These are phyloP conservation scores for Cirrhinus mrigala DNA, from an alignment of 2,797 vertebrate genomes.

Conservation along the genomic window DNA sequence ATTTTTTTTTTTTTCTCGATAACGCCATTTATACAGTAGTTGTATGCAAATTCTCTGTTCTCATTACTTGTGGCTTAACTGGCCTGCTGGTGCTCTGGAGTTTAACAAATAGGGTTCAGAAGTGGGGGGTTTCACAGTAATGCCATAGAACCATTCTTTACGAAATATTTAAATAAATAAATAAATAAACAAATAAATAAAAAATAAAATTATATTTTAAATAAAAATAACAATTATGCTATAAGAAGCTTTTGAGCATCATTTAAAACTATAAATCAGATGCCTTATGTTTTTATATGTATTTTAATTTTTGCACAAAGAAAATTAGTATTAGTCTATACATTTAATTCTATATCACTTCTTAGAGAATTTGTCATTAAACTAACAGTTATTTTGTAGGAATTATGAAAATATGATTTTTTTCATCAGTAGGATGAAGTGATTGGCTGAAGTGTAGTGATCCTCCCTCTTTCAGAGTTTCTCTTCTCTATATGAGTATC, in stretches of 20 bases:
- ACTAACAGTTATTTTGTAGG: background rate
- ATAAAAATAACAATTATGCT: too few relatives aligned
- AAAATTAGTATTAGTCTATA: background rate
- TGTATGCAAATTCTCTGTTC: background rate
- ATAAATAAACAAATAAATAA: too few relatives aligned
- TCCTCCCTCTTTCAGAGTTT: background rate
- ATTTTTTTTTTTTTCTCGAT: background rate
- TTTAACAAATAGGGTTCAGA: background rate
- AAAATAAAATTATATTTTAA: too few relatives aligned
- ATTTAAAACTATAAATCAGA: background rate
- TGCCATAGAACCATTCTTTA: background rate
- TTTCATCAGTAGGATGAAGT: background rate
- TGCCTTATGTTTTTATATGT: too few relatives aligned
- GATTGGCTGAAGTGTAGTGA: background rate
- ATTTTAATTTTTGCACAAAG: background rate
- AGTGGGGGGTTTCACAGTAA: too few relatives aligned
- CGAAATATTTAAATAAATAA: too few relatives aligned
- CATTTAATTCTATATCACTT: background rate
- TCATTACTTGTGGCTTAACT: background rate
- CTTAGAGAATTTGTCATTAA: background rate
- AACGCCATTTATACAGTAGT: background rate
- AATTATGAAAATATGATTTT: background rate
- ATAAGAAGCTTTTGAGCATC: too few relatives aligned
- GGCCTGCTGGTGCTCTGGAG: background rate
- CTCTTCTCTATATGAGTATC: background rate